Conservation (phyloP, 2,113 vertebrate genomes). For the Gymnobelideus leadbeateri region DNA sequence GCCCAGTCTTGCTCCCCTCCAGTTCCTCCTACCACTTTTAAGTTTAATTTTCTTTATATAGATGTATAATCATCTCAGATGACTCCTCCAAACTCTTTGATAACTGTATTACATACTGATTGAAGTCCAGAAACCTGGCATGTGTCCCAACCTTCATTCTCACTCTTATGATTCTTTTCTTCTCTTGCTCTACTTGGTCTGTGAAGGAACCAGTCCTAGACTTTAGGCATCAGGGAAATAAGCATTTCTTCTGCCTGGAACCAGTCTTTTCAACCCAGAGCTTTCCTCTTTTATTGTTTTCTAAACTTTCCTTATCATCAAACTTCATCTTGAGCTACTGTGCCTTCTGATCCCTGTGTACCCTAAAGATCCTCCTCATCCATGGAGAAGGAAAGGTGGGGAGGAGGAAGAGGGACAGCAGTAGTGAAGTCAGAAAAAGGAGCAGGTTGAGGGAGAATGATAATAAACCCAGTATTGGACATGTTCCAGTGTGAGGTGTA, state of each 20-base stretch:
- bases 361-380: too few relatives aligned
- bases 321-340: too few relatives aligned
- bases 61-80: neutral
- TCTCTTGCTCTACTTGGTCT: neutral
- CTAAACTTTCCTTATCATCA: neutral
- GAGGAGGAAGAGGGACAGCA: too few relatives aligned
- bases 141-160: neutral
- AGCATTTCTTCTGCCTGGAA: neutral
- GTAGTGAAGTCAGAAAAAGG: too few relatives aligned
- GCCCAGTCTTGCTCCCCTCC: neutral
- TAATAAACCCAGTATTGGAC: too few relatives aligned
- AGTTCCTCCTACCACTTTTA: neutral
- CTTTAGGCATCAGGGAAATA: neutral
- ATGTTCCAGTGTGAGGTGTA: too few relatives aligned
- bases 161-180: neutral
- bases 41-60: neutral
- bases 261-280: neutral
- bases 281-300: neutral
- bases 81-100: neutral
- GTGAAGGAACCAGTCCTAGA: neutral
- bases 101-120: neutral
- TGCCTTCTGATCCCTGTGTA: too few relatives aligned
- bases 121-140: neutral
- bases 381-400: too few relatives aligned
- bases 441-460: too few relatives aligned